These are phyloP conservation scores for Mola mola DNA, from an alignment of 2,113 vertebrate species.

Conservation along the genomic window DNA sequence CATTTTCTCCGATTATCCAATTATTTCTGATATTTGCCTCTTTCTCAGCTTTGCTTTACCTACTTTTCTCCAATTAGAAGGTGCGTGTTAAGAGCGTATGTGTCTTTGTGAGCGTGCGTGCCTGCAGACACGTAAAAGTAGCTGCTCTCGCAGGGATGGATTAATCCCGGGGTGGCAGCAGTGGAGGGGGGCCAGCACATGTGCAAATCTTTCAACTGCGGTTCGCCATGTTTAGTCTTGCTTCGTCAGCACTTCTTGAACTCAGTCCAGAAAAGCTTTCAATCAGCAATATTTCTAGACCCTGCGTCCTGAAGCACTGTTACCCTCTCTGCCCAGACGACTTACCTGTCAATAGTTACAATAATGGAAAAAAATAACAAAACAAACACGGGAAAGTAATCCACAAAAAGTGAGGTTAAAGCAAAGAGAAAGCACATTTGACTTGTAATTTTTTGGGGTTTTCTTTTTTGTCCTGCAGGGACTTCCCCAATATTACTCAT, in stretches of 20 bases:
- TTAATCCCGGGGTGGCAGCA: slow-evolving; percentile 68
- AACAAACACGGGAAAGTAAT: not conserved
- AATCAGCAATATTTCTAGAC: slow-evolving; percentile 82
- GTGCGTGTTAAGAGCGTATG: not conserved
- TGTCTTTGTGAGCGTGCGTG: not conserved
- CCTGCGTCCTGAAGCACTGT: slow-evolving; percentile 73
- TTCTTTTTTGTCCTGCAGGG: slow-evolving; percentile 21
- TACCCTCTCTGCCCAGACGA: slow-evolving; percentile 53
- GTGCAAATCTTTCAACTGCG: slow-evolving; percentile 80
- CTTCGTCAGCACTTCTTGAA: slow-evolving; percentile 89
- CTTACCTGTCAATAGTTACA: slow-evolving; percentile 52
- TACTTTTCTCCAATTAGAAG: slow-evolving; percentile 15
- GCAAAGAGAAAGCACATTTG: too few species aligned
- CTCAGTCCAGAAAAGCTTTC: slow-evolving; percentile 92
- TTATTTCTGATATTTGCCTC: slow-evolving; percentile 26
- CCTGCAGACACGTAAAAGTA: slow-evolving; percentile 45
- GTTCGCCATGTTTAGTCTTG: slow-evolving; percentile 84
- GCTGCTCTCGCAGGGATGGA: slow-evolving; percentile 54
- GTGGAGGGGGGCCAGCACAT: slow-evolving; percentile 73
- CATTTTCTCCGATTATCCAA: slow-evolving; percentile 20
- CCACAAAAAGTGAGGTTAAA: slow-evolving; percentile 31
- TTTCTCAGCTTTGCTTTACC: slow-evolving; percentile 15
- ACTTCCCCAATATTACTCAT: slow-evolving; percentile 59
- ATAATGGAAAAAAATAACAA: slow-evolving; percentile 49
- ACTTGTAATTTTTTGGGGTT: not conserved